Conservation (phyloP, 2,888 invertebrate species). For the Drosophila antonietae region DNA sequence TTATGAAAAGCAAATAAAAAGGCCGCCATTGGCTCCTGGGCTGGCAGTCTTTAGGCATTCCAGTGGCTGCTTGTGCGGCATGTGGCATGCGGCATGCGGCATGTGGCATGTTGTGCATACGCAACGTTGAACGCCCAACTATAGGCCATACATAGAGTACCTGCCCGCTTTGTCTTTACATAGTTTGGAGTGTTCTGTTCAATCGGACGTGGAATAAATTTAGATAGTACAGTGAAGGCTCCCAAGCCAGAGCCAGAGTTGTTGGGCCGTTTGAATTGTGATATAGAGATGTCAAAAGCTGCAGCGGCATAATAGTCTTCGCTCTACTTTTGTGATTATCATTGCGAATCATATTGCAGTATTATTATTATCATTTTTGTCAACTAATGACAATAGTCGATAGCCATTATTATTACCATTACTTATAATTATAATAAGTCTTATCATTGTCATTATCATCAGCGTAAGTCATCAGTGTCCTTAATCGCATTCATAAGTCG, state of each 20-base stretch:
- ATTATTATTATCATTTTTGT: background rate
- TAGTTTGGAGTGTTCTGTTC: conserved; percentile 3
- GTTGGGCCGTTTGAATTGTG: background rate
- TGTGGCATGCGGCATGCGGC: conserved; percentile 8
- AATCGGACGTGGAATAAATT: conserved; percentile 22
- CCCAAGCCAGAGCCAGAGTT: too few species aligned
- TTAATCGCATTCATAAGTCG: background rate
- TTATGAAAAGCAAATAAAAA: conserved; percentile 75
- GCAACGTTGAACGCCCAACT: conserved; percentile 36
- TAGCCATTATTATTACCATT: background rate
- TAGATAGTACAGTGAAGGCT: background rate
- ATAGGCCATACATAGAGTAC: conserved; percentile 1
- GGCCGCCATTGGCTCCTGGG: conserved; percentile 26
- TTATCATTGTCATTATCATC: background rate
- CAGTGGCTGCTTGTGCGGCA: conserved; percentile 11
- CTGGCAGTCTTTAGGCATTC: background rate
- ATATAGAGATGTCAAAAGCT: background rate
- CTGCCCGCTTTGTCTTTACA: conserved; percentile 5
- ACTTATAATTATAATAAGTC: background rate
- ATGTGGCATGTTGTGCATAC: conserved; percentile 35
- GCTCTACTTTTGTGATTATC: background rate
- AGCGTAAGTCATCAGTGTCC: background rate
- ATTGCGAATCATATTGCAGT: background rate
- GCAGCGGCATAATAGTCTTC: background rate
- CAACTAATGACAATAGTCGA: background rate